These are phyloP conservation scores for Gymnocephalus cernua DNA, from an alignment of 2,113 vertebrate genomes.

Conservation along the genomic window DNA sequence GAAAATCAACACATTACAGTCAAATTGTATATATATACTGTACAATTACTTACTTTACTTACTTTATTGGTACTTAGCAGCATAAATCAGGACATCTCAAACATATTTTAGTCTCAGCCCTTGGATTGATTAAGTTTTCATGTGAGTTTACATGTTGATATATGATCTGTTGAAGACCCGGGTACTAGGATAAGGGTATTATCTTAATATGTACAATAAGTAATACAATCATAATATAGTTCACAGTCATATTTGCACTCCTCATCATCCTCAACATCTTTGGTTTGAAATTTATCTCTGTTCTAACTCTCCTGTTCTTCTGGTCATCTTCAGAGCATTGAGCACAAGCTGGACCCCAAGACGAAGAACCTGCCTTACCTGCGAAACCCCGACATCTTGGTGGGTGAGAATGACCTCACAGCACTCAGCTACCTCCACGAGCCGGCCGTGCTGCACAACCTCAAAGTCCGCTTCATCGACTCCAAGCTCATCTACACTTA, in stretches of 20 bases:
- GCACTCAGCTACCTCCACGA: slow-evolving; percentile 98
- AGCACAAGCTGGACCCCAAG: slow-evolving; percentile 90
- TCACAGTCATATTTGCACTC: background rate
- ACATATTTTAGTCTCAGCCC: background rate
- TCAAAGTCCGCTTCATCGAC: slow-evolving; percentile 97
- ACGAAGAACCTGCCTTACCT: slow-evolving; percentile 94
- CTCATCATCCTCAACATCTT: background rate
- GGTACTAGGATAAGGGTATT: background rate
- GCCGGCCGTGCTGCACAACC: slow-evolving; percentile 96
- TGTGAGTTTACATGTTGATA: background rate
- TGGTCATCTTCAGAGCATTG: slow-evolving; percentile 84
- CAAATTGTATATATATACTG: too few relatives aligned
- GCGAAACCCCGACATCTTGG: slow-evolving; percentile 97
- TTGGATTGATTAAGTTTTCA: background rate
- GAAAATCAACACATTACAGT: background rate
- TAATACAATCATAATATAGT: background rate
- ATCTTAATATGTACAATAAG: background rate
- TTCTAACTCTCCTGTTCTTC: background rate
- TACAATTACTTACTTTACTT: too few relatives aligned
- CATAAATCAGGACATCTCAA: background rate
- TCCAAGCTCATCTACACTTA: slow-evolving; percentile 99
- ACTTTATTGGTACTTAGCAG: too few relatives aligned
- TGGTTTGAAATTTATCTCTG: background rate
- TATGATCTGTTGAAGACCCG: background rate
- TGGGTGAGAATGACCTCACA: slow-evolving; percentile 98